These are phyloP conservation scores for Eurosta solidaginis DNA, from an alignment of 1,140 invertebrate species.

Conservation along the genomic window DNA sequence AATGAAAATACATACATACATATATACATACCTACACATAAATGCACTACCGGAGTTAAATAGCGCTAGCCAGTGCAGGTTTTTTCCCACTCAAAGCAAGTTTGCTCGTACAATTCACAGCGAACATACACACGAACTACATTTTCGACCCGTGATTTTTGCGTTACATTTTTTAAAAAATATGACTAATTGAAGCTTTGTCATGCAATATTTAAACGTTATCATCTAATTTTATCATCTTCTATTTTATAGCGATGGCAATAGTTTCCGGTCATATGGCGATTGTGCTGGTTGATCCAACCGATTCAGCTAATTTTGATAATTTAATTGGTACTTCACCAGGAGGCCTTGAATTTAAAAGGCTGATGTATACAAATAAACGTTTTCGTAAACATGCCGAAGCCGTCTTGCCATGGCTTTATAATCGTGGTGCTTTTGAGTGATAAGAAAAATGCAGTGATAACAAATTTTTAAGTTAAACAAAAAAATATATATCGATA, in stretches of 20 bases:
- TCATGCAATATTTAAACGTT: no score
- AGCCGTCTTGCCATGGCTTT: conserved; percentile 14
- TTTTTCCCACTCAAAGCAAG: no score
- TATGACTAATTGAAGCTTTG: no score
- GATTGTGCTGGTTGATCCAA: conserved; percentile 39
- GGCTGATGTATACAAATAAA: neutral
- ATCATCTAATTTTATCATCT: neutral
- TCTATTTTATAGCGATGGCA: neutral
- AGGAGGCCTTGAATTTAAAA: conserved; percentile 37
- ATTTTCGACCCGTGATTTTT: no score
- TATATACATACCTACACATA: no score
- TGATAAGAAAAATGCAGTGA: neutral
- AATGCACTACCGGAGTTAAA: no score
- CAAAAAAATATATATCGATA: no score
- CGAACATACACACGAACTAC: no score
- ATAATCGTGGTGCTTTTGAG: conserved; percentile 29
- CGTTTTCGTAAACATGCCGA: conserved; percentile 28
- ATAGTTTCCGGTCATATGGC: conserved; percentile 25
- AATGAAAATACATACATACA: no score
- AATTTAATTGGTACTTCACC: conserved; percentile 40
- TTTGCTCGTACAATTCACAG: no score
- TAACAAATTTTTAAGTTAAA: neutral
- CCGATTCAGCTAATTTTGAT: conserved; percentile 34
- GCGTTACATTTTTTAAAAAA: no score
- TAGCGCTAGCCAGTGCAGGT: no score